Evolutionary conservation across 2,797 vertebrate species (phyloP), one percentile per base, ranked within the genome.

Genomic region (Sphaeramia orbicularis): DNA sequence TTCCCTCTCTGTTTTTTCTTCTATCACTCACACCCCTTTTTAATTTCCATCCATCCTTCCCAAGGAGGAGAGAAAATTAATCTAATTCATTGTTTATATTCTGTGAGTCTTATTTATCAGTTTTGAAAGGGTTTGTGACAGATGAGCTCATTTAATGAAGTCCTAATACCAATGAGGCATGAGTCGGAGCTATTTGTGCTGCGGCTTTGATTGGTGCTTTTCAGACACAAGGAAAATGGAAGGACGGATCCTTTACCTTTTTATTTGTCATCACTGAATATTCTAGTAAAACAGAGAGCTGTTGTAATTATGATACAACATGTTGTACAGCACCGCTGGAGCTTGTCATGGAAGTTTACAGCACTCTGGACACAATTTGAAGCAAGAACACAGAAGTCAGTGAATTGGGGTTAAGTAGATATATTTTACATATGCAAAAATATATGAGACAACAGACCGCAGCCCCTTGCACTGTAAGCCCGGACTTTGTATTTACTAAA

Each of bases 101-200:
- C n/a, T 14, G 7, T 11, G 16, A 37, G 37, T 67, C 45, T 68
- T 78, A 57, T 85, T 80, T 68, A 71, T 81, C 43, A 60, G 30
- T 67, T 63, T 70, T 42, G 67, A 62, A 75, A 35, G 12, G 47
- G 13, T 7, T 77, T 57, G 47, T 58, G 38, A 70, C 6, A 13
- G 51, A 6, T 4, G 48, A 63, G 48, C 51, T 74, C 21, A 54
- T 65, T 71, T 78, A 67, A 78, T 74, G 45, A 84, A 81, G 38
- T 56, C 16, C 58, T 63, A 76, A 69, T 50, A 45, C 6, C 40
- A 52, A 24, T 55, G 69, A 68, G 66, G 18, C 43, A 70, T 52
- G 57, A 68, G 37, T 5, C 24, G 1, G 8, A 56, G 32, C 19
- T 57, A 42, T 61, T 61, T 73, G 43, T 58, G 43, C n/a, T 21